A percentile compares a stretch with the other conserved stretches of the same genome.
Conservation (phyloP, 2,888 invertebrate species). For the Amphipoea lucens region DNA sequence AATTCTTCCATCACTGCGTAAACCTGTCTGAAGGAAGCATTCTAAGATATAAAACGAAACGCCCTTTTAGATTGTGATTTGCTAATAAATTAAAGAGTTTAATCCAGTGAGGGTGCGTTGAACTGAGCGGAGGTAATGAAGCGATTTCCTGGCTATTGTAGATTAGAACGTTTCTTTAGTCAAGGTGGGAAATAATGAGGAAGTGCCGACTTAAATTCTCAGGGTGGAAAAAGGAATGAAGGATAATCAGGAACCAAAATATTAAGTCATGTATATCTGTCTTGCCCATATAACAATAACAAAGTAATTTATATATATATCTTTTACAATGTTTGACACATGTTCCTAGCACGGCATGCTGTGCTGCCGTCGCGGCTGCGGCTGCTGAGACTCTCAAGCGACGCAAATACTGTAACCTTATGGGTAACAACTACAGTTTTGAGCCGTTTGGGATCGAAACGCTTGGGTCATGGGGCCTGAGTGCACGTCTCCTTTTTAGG, state of each 20-base stretch:
- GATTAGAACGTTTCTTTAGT: background rate
- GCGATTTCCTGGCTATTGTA: constrained; percentile 6
- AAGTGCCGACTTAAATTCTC: background rate
- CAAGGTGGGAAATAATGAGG: background rate
- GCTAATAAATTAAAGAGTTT: constrained; percentile 50
- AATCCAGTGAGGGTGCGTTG: constrained; percentile 39
- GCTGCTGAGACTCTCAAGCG: too few species aligned
- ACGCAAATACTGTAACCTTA: too few species aligned
- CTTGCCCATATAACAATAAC: background rate
- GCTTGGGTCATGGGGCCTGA: too few species aligned
- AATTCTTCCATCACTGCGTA: constrained; percentile 53
- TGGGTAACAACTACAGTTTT: too few species aligned
- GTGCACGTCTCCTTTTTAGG: too few species aligned
- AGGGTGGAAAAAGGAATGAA: background rate
- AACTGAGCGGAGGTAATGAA: constrained; percentile 45
- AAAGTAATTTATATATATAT: background rate
- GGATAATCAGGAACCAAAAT: background rate
- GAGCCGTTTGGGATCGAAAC: too few species aligned
- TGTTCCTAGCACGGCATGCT: too few species aligned
- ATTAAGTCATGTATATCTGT: background rate
- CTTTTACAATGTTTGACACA: too few species aligned
- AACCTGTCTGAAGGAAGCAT: constrained; percentile 36
- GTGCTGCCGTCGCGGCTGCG: too few species aligned
- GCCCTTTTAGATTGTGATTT: constrained; percentile 44
- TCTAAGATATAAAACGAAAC: constrained; percentile 42